Evolutionary conservation across 2,888 invertebrate species (phyloP).

Genomic region (Odontomyia ornata): DNA sequence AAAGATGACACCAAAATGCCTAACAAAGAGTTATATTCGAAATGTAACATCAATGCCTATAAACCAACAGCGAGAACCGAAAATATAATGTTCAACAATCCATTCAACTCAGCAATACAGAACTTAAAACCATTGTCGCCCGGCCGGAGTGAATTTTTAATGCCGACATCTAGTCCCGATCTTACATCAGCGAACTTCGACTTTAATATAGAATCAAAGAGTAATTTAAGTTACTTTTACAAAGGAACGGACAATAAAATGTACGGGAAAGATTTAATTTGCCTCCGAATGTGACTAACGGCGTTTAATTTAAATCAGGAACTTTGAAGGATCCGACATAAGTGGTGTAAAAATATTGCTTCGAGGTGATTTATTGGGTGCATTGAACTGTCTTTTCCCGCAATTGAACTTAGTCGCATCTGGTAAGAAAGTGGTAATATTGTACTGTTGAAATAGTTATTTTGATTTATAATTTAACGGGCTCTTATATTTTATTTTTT

Average conservation of each 20-base stretch:
- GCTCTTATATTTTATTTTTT: too few species aligned
- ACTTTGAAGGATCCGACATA: constrained; percentile 34
- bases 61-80: not conserved
- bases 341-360: constrained; percentile 46
- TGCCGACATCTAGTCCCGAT: not conserved
- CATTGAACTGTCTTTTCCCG: constrained; percentile 48
- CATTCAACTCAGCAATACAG: too few species aligned
- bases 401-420: constrained; percentile 46
- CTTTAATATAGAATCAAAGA: not conserved
- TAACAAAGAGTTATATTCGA: not conserved
- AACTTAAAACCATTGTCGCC: not conserved
- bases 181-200: not conserved
- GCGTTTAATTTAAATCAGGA: not conserved
- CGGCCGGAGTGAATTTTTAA: not conserved
- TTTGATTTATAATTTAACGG: too few species aligned
- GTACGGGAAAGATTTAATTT: not conserved
- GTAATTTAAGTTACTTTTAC: constrained; percentile 18
- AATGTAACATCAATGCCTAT: not conserved
- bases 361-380: constrained; percentile 49
- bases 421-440: constrained; percentile 32
- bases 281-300: not conserved
- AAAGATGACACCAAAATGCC: not conserved
- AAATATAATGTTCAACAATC: not conserved
- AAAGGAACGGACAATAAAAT: constrained; percentile 33
- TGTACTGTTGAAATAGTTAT: too few species aligned